phyloP scores from a whole-genome alignment of 2,797 vertebrate genomes.

The Hipposideros larvatus region DNA sequence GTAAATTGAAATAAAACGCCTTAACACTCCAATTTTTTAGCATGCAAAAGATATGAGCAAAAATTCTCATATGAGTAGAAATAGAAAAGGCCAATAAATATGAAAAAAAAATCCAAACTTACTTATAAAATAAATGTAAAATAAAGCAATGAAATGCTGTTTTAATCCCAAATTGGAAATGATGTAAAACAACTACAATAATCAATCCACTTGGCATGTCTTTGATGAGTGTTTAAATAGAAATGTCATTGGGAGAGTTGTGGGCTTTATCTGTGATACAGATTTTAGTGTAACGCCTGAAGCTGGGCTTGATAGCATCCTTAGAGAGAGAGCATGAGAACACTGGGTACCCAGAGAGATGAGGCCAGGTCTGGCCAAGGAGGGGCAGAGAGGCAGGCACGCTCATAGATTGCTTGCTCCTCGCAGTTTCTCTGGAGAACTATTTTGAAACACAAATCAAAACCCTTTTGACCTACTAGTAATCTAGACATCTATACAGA shows the following conservation, averaged over 20 bases:
- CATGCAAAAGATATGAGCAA: neutral
- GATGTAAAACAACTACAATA: neutral
- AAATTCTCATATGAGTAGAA: constrained; percentile 14
- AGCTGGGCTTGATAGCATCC: neutral
- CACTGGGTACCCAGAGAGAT: neutral
- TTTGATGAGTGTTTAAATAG: neutral
- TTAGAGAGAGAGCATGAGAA: too few relatives aligned
- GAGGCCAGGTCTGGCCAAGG: neutral
- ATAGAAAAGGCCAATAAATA: neutral
- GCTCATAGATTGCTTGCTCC: neutral
- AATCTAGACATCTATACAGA: neutral
- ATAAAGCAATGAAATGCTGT: neutral
- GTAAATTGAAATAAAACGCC: neutral
- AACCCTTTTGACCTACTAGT: neutral
- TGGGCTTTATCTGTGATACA: neutral
- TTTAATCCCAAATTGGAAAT: constrained; percentile 11
- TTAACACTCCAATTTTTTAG: constrained; percentile 18
- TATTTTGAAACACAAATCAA: neutral
- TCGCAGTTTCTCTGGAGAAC: neutral
- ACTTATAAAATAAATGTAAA: constrained; percentile 19
- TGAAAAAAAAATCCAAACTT: constrained; percentile 3
- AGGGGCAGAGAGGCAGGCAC: neutral
- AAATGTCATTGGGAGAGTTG: neutral
- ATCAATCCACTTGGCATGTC: neutral
- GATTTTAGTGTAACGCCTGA: neutral